Conservation (phyloP, 2,113 vertebrate species). For the Brevimyrus niger region DNA sequence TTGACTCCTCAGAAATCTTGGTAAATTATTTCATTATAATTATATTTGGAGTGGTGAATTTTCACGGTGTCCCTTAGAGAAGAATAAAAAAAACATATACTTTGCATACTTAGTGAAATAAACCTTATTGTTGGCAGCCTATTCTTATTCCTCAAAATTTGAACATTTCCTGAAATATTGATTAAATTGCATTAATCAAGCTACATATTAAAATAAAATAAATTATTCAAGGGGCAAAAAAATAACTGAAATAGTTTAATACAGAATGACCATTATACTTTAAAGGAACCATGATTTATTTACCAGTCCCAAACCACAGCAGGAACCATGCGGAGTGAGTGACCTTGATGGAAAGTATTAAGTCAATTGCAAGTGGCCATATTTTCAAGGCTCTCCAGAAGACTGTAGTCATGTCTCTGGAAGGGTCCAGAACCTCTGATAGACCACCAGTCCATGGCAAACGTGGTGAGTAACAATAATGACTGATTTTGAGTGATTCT, state of each 20-base stretch:
- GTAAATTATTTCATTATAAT: background rate
- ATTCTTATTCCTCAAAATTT: background rate
- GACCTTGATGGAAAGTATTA: background rate
- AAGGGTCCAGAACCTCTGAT: conserved; percentile 19
- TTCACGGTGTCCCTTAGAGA: background rate
- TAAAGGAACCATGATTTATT: background rate
- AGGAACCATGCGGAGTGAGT: background rate
- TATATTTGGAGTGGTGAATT: background rate
- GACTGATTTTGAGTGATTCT: background rate
- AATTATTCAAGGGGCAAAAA: background rate
- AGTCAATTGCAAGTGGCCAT: background rate
- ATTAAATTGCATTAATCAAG: background rate
- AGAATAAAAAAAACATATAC: background rate
- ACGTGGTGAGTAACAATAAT: background rate
- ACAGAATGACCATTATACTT: background rate
- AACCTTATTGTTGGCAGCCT: background rate
- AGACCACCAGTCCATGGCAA: conserved; percentile 13
- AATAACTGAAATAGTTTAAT: background rate
- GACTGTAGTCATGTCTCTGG: conserved; percentile 20
- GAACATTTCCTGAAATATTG: background rate
- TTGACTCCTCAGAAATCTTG: background rate
- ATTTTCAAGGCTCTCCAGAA: background rate
- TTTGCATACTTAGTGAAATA: background rate
- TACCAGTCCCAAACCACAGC: background rate
- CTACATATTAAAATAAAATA: background rate